Evolutionary conservation across 2,888 invertebrate species (phyloP), one percentile per base, ranked within the genome.

Genomic region (Acheta domesticus): DNA sequence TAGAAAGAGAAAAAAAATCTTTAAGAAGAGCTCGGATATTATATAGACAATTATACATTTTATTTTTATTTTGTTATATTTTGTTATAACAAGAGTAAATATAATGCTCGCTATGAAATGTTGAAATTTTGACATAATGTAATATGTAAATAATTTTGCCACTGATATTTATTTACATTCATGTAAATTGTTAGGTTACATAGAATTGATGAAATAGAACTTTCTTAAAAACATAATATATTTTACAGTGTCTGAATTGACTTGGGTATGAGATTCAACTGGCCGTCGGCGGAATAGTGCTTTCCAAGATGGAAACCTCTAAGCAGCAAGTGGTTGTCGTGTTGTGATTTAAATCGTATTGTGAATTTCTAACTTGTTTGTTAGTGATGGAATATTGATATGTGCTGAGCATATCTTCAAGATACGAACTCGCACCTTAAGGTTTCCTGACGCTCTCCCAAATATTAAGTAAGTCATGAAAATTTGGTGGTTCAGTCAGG

Each of bases 301-400:
- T 62, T 62, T 62, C 62, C 62, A 62, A 62, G 62, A 62, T 62
- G 62, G 62, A 62, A 62, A 62, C 62, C 62, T 14, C 62, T 62
- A n/a, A 62, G 62, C 62, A 62, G 62, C 62, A 62, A 62, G 62
- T 62, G 62, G 62, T 62, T 62, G 62, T 62, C 16, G n/a, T n/a
- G 16, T 14, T 62, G 62, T 62, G 62, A 62, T 62, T 62, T 62
- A n/a, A 62, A 12, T 62, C 16, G 14, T 62, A 19, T 62, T 62
- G 62, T 62, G 62, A 62, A 19, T 62, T 62, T 62, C 62, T 62
- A 62, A 62, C 62, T 62, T n/a, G n/a, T 62, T 62, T 62, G 62
- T 62, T 12, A n/a, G 14, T n/a, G 62, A 62, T n/a, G 62, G 62
- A 62, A 62, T n/a, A 62, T 62, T 62, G 14, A 62, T 19, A 62